Percentiles rank a stretch among this genome's conserved stretches.
These are phyloP conservation scores for Coracopsis vasa DNA, from an alignment of 2,113 vertebrate genomes.

Conservation along the genomic window DNA sequence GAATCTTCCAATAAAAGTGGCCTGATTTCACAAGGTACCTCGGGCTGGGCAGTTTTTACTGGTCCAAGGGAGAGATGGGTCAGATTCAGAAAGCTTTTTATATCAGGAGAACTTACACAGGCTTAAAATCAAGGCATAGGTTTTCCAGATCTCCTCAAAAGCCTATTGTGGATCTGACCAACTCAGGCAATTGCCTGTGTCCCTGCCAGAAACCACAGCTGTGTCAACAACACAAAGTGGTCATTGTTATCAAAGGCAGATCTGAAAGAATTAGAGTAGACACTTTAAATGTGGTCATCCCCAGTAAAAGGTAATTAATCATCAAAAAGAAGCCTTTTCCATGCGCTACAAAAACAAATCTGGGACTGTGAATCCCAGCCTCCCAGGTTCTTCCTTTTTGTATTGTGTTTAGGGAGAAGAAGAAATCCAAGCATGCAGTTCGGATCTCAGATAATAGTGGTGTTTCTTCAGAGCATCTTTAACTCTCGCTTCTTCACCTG, in stretches of 20 bases:
- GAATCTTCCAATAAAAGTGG: background rate
- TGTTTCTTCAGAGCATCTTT: background rate
- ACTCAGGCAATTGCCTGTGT: background rate
- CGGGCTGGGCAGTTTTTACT: background rate
- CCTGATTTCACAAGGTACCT: background rate
- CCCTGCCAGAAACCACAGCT: constrained; percentile 59
- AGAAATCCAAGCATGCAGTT: background rate
- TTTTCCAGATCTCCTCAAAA: constrained; percentile 2
- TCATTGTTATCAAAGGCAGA: constrained; percentile 50
- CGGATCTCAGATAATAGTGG: background rate
- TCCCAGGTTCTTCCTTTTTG: background rate
- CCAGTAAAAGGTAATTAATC: constrained; percentile 39
- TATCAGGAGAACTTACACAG: background rate
- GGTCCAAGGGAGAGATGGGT: background rate
- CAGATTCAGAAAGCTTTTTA: background rate
- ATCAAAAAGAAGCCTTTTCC: background rate
- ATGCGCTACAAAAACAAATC: background rate
- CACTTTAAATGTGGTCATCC: constrained; percentile 44
- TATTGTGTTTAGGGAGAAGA: background rate
- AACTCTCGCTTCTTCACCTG: background rate
- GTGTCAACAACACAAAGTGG: constrained; percentile 38
- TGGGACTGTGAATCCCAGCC: background rate
- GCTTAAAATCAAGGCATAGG: background rate
- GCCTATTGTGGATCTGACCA: constrained; percentile 19
- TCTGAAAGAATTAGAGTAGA: constrained; percentile 23